A percentile compares a stretch with the other conserved stretches of the same genome.
Conservation (phyloP, 2,113 vertebrate genomes). For the Pundamilia nyererei region DNA sequence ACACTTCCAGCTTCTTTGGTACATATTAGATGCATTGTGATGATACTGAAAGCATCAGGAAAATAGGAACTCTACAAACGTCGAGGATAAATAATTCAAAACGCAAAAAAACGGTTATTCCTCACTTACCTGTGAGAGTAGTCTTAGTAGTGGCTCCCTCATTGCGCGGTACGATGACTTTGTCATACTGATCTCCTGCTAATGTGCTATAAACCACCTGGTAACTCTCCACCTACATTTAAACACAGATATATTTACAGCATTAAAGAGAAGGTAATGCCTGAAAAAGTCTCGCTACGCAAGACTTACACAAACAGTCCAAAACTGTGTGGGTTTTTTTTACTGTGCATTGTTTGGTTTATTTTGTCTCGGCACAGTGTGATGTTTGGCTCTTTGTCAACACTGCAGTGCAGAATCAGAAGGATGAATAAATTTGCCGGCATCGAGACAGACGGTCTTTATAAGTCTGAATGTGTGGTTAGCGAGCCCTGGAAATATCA, state of each 20-base stretch:
- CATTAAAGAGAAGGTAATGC: background rate
- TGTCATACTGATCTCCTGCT: constrained; percentile 91
- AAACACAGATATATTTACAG: background rate
- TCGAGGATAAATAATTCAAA: background rate
- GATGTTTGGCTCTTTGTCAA: constrained; percentile 2
- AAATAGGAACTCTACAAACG: background rate
- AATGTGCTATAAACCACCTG: constrained; percentile 93
- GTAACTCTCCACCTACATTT: constrained; percentile 77
- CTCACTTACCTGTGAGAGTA: constrained; percentile 77
- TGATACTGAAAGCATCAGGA: background rate
- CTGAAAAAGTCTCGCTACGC: background rate
- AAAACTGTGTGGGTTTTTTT: background rate
- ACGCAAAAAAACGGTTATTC: background rate
- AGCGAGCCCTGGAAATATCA: background rate
- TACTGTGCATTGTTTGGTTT: background rate
- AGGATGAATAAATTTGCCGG: constrained; percentile 11
- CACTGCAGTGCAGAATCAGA: background rate
- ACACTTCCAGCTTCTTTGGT: background rate
- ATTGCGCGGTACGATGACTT: constrained; percentile 77
- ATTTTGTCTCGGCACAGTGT: background rate
- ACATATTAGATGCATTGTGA: background rate
- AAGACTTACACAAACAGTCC: background rate
- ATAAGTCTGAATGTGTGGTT: background rate
- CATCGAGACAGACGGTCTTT: background rate
- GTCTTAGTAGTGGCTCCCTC: constrained; percentile 80